These are phyloP conservation scores for Nephila pilipes DNA, from an alignment of 1,140 invertebrate genomes.

Conservation along the genomic window DNA sequence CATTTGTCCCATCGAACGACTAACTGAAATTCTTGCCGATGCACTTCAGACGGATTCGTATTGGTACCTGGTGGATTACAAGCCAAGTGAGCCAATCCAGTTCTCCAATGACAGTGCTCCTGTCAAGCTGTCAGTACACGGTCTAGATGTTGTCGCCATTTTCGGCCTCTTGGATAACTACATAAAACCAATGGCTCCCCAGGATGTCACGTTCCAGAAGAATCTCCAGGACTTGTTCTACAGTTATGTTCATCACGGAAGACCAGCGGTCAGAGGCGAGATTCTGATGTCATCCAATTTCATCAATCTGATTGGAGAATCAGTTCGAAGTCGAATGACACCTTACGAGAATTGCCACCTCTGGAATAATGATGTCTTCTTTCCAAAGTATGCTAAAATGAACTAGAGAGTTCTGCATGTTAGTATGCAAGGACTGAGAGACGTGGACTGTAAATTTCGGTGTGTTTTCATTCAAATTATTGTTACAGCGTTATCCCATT, in stretches of 20 bases:
- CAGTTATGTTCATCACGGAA: slow-evolving; percentile 87
- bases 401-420: slow-evolving; percentile 81
- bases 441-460: slow-evolving; percentile 13
- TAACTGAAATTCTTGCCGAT: slow-evolving; percentile 82
- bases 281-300: slow-evolving; percentile 86
- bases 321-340: slow-evolving; percentile 38
- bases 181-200: slow-evolving; percentile 86
- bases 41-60: slow-evolving; percentile 83
- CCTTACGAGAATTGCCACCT: slow-evolving; percentile 85
- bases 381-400: slow-evolving; percentile 86
- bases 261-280: slow-evolving; percentile 77
- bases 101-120: slow-evolving; percentile 67
- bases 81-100: slow-evolving; percentile 73
- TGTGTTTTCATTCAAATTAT: background rate
- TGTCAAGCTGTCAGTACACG: slow-evolving; percentile 83
- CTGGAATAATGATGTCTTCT: slow-evolving; percentile 88
- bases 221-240: slow-evolving; percentile 92
- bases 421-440: background rate
- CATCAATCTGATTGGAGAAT: slow-evolving; percentile 83
- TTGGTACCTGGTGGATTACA: slow-evolving; percentile 88
- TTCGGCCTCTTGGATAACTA: slow-evolving; percentile 86
- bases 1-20: slow-evolving; percentile 87
- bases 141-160: slow-evolving; percentile 88
- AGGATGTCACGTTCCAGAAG: slow-evolving; percentile 85
- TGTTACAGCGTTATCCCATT: background rate